These are phyloP conservation scores for Nemotelus nigrinus DNA, from an alignment of 2,888 invertebrate genomes.

Conservation along the genomic window DNA sequence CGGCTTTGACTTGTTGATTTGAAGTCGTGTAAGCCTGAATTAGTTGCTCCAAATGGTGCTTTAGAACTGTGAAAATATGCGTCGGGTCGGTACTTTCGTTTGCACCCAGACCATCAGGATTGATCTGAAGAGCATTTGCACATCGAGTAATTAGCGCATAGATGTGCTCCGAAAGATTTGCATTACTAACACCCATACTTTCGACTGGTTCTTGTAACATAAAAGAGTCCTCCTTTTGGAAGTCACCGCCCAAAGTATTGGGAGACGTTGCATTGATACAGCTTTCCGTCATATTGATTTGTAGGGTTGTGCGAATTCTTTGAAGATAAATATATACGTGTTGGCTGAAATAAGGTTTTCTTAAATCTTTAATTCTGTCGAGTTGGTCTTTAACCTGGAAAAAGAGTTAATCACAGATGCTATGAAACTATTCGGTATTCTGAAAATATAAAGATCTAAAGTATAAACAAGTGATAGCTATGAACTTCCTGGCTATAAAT, in stretches of 20 bases:
- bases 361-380: too few species aligned
- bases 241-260: not conserved
- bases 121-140: conserved; percentile 51
- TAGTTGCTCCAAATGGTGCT: conserved; percentile 55
- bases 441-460: too few species aligned
- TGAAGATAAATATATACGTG: too few species aligned
- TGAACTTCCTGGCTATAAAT: too few species aligned
- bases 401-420: too few species aligned
- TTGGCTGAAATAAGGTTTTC: too few species aligned
- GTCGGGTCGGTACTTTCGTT: conserved; percentile 47
- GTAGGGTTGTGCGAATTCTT: too few species aligned
- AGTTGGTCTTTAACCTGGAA: too few species aligned
- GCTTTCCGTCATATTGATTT: not conserved
- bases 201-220: not conserved
- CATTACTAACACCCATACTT: not conserved
- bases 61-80: conserved; percentile 54
- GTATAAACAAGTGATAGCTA: too few species aligned
- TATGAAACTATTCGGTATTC: too few species aligned
- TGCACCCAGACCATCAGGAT: conserved; percentile 51
- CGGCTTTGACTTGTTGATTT: conserved; percentile 41
- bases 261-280: not conserved
- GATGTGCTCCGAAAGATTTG: conserved; percentile 53
- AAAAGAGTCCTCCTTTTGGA: not conserved
- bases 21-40: conserved; percentile 52
- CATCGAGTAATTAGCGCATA: conserved; percentile 48